A percentile compares a stretch with the other conserved stretches of the same genome.
phyloP scores from a whole-genome alignment of 2,888 invertebrate species.

The Xylota segnis region DNA sequence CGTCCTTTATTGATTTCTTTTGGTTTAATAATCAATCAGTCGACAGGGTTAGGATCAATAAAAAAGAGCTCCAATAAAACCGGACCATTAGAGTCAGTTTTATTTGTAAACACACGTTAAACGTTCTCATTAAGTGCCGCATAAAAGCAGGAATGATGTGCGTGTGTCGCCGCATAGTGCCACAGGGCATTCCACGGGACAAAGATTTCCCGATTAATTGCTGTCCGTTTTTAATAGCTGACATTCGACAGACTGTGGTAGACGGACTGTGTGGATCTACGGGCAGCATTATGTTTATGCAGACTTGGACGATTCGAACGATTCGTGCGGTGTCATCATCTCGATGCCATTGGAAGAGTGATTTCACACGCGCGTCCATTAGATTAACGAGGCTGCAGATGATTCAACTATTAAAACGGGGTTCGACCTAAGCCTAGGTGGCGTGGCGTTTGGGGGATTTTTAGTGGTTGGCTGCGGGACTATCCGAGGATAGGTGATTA shows the following conservation, averaged over 20 bases:
- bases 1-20: constrained; percentile 18
- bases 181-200: constrained; percentile 65
- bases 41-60: constrained; percentile 65
- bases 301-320: constrained; percentile 42
- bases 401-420: constrained; percentile 31
- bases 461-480: constrained; percentile 8
- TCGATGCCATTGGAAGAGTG: constrained; percentile 42
- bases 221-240: constrained; percentile 57
- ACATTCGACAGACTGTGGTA: constrained; percentile 48
- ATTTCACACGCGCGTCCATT: constrained; percentile 51
- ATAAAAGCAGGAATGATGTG: constrained; percentile 46
- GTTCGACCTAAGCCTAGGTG: constrained; percentile 7
- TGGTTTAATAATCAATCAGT: constrained; percentile 71
- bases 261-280: constrained; percentile 19
- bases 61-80: constrained; percentile 64
- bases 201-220: constrained; percentile 69
- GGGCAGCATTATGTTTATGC: constrained; percentile 59
- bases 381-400: constrained; percentile 52
- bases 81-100: constrained; percentile 67
- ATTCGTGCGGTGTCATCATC: constrained; percentile 63
- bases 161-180: constrained; percentile 55
- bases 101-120: constrained; percentile 77
- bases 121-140: constrained; percentile 65
- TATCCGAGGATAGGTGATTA: constrained; percentile 9
- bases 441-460: background rate